A percentile compares a stretch with the other conserved stretches of the same genome.
Evolutionary conservation across 1,140 invertebrate genomes (phyloP).

Genomic region (Venturia canescens): DNA sequence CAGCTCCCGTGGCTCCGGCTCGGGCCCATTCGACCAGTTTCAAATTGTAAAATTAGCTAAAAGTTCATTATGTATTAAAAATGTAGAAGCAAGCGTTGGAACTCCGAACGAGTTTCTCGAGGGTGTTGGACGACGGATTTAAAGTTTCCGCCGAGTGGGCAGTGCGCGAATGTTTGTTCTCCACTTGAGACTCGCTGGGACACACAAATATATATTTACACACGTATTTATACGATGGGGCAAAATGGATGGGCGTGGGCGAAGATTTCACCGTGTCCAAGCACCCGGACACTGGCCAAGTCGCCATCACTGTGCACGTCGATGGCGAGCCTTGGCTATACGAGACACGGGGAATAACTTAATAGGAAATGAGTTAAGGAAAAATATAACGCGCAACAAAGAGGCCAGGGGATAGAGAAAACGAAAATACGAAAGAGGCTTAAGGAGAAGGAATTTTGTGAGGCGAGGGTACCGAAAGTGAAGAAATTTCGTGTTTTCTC

Average conservation of each 20-base stretch:
- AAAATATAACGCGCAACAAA: too few species aligned
- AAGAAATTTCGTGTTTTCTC: too few species aligned
- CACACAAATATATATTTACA: not conserved
- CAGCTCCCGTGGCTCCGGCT: too few species aligned
- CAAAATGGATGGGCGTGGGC: constrained; percentile 24
- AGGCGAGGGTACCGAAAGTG: too few species aligned
- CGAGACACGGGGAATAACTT: constrained; percentile 5
- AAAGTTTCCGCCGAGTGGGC: constrained; percentile 44
- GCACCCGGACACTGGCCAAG: not conserved
- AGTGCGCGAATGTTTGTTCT: constrained; percentile 43
- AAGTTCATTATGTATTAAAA: not conserved
- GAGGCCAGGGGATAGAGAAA: not conserved
- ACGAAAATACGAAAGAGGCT: not conserved
- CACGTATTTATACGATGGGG: not conserved
- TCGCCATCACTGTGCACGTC: not conserved
- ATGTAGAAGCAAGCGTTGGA: constrained; percentile 6
- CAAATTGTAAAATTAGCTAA: too few species aligned
- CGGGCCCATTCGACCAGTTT: too few species aligned
- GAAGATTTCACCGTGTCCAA: not conserved
- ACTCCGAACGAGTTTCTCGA: constrained; percentile 34
- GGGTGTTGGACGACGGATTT: constrained; percentile 39
- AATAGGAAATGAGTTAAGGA: not conserved
- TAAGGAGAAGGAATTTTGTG: not conserved
- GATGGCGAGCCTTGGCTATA: not conserved
- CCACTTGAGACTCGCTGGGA: constrained; percentile 15